phyloP scores from a whole-genome alignment of 2,797 vertebrate genomes.

The Cossypha polioptera region DNA sequence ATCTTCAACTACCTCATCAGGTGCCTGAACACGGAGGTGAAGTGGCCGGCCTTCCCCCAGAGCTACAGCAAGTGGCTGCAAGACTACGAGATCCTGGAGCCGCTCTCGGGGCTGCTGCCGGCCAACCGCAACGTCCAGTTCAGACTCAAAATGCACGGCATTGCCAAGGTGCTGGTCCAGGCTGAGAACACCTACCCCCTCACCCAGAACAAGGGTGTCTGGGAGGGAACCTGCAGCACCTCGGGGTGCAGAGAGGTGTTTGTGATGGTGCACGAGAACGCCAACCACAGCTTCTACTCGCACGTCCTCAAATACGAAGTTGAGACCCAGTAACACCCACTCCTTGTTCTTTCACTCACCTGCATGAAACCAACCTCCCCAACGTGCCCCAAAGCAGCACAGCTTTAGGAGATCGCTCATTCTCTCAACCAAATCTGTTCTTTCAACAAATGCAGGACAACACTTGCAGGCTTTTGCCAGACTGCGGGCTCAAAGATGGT shows the following conservation, averaged over 20 bases:
- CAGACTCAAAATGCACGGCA: constrained; percentile 76
- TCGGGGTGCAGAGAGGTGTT: constrained; percentile 74
- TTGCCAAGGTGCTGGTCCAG: constrained; percentile 77
- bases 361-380: not conserved
- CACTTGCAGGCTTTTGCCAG: not conserved
- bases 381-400: not conserved
- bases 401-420: not conserved
- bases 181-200: constrained; percentile 69
- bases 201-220: constrained; percentile 69
- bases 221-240: constrained; percentile 81
- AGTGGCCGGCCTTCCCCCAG: constrained; percentile 79
- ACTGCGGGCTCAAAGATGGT: not conserved
- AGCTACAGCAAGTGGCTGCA: constrained; percentile 74
- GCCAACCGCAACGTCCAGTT: constrained; percentile 74
- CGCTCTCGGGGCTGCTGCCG: constrained; percentile 75
- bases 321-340: constrained; percentile 58
- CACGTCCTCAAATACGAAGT: constrained; percentile 77
- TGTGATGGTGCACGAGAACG: constrained; percentile 76
- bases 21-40: constrained; percentile 74
- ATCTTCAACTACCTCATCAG: constrained; percentile 82
- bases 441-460: not conserved
- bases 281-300: constrained; percentile 74
- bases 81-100: constrained; percentile 80
- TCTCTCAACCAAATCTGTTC: not conserved
- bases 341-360: not conserved